Percentiles rank a stretch among this genome's conserved stretches.
These are phyloP conservation scores for Patella depressa DNA, from an alignment of 2,888 invertebrate genomes.

Conservation along the genomic window DNA sequence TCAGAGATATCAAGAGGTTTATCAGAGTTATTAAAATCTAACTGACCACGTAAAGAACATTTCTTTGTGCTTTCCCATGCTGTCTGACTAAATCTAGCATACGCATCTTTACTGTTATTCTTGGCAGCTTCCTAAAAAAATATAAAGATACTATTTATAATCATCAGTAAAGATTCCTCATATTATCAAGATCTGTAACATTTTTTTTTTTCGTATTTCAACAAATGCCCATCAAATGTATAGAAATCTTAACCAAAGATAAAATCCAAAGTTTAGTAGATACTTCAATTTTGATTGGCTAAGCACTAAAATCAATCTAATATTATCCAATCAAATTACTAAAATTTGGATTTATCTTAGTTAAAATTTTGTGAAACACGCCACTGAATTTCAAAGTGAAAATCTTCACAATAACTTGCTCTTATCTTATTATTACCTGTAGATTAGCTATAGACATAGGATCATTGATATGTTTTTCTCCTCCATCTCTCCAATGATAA, in stretches of 20 bases:
- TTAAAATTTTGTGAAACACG: no score
- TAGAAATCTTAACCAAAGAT: no score
- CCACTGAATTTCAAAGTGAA: background rate
- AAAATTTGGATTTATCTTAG: no score
- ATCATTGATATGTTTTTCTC: constrained; percentile 98
- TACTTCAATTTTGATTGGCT: no score
- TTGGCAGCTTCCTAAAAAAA: constrained; percentile 84
- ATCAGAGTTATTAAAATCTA: constrained; percentile 85
- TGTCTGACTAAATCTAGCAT: constrained; percentile 87
- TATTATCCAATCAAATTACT: no score
- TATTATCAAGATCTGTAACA: background rate
- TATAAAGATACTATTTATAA: background rate
- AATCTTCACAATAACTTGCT: no score
- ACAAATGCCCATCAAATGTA: background rate
- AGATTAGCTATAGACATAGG: constrained; percentile 86
- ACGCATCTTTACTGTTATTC: constrained; percentile 85
- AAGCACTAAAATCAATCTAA: no score
- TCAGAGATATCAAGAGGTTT: constrained; percentile 83
- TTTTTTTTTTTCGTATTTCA: background rate
- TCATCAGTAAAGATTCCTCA: background rate
- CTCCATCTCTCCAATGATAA: constrained; percentile 96
- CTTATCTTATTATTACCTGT: constrained; percentile 73
- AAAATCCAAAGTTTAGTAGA: no score
- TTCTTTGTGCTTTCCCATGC: constrained; percentile 86
- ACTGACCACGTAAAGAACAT: constrained; percentile 93